A percentile compares a stretch with the other conserved stretches of the same genome.
Conservation (phyloP, 2,113 vertebrate species). For the Rafetus swinhoei region DNA sequence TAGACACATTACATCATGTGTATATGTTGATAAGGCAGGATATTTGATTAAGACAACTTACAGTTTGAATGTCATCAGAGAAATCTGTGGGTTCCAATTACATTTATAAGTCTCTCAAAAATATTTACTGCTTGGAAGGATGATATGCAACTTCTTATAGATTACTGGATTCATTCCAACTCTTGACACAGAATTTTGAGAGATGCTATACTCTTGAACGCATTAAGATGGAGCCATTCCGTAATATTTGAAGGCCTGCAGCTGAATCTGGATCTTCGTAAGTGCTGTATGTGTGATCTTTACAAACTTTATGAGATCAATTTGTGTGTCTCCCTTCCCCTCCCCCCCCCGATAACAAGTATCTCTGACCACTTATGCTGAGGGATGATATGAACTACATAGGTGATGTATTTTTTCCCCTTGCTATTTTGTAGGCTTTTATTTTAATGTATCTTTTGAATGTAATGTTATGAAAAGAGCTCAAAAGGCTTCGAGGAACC, state of each 20-base stretch:
- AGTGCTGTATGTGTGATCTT: background rate
- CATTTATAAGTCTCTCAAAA: background rate
- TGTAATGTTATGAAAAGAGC: background rate
- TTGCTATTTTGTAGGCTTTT: background rate
- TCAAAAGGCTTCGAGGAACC: background rate
- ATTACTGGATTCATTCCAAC: background rate
- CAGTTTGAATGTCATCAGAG: background rate
- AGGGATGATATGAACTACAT: background rate
- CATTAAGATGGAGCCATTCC: constrained; percentile 75
- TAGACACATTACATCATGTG: background rate
- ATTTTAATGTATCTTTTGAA: background rate
- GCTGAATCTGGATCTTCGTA: background rate
- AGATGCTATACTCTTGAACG: constrained; percentile 63
- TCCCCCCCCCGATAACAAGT: background rate
- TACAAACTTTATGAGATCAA: background rate
- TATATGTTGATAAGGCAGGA: background rate
- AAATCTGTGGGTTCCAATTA: background rate
- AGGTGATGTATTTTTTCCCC: rapidly evolving
- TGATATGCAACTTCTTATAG: background rate
- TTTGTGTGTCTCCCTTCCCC: background rate
- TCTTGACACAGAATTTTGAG: background rate
- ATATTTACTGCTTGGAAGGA: background rate
- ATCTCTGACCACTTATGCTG: background rate
- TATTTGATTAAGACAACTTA: background rate
- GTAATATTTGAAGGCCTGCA: constrained; percentile 62